These are phyloP conservation scores for Mormoops blainvillei DNA, from an alignment of 2,113 vertebrate genomes.

Conservation along the genomic window DNA sequence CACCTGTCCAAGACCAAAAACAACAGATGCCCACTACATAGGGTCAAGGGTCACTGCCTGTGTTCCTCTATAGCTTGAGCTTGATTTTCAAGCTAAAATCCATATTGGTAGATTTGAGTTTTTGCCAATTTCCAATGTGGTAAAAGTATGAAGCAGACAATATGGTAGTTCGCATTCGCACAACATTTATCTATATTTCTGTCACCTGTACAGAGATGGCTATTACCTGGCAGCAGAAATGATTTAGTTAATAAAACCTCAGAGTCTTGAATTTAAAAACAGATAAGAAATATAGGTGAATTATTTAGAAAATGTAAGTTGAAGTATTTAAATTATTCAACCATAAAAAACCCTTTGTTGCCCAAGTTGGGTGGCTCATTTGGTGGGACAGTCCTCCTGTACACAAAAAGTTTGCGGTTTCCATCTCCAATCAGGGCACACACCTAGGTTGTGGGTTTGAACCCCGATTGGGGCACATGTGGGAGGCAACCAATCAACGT, in stretches of 20 bases:
- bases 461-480: too few relatives aligned
- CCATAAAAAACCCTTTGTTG: neutral
- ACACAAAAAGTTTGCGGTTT: too few relatives aligned
- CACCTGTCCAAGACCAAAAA: too few relatives aligned
- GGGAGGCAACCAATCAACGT: too few relatives aligned
- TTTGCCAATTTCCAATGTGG: neutral
- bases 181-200: neutral
- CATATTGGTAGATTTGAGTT: neutral
- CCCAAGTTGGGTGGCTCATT: too few relatives aligned
- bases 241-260: neutral
- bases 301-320: neutral
- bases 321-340: neutral
- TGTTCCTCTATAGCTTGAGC: neutral
- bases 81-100: neutral
- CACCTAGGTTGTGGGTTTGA: too few relatives aligned
- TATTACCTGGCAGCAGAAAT: neutral
- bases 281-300: neutral
- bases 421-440: too few relatives aligned
- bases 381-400: too few relatives aligned
- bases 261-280: neutral
- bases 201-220: neutral
- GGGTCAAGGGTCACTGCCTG: neutral
- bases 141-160: neutral
- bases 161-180: neutral
- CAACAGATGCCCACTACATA: accelerated